Base-by-base conservation (phyloP, 2,888 invertebrate species). In the Synergus gifuensis region DNA sequence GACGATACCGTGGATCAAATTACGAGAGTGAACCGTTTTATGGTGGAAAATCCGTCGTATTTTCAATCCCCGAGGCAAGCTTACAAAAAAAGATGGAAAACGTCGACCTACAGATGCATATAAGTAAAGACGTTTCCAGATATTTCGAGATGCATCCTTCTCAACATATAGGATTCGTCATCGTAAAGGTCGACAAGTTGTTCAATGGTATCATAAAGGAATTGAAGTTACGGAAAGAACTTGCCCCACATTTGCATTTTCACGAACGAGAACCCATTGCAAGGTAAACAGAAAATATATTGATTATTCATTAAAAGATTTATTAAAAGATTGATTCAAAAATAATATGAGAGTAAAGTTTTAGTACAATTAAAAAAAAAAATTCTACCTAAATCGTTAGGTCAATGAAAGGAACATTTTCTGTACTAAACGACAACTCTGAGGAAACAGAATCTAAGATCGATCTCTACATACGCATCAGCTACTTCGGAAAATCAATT, bases 21-120 rank as follows among this genome's bases (percentile, higher is more conserved):
- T 83, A 79, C 36, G 86, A 89, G 77, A 86, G 82, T 76, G 88
- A 89, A 58, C 67, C 79, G 2, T 91, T 91, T 77, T 79, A 90
- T 80, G 90, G 91, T n/a, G 91, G 91, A 3, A 88, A 84, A 78
- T 91, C 91, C 8, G 78, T 91, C 7, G 85, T 91, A 4, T 90
- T 91, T 73, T 79, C 90, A 4, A 28, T 91, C 3, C 86, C 90
- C 2, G 79, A 84, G n/a, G 44, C 63, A 2, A 78, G 76, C 5
- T 83, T 91, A 0, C 78, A 83, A 28, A 76, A 82, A 16, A 76
- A 77, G 42, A 84, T 85, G 46, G 66, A 77, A 12, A 85, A 78
- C 9, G 80, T 89, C 16, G 85, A 87, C 49, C 76, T 90, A 16
- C 87, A 89, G 58, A 76, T 90, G 16, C 85, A 85, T 82, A 88